Percentiles rank a stretch among this genome's conserved stretches.
These are phyloP conservation scores for Rhamnusium bicolor DNA, from an alignment of 2,888 invertebrate species.

Conservation along the genomic window DNA sequence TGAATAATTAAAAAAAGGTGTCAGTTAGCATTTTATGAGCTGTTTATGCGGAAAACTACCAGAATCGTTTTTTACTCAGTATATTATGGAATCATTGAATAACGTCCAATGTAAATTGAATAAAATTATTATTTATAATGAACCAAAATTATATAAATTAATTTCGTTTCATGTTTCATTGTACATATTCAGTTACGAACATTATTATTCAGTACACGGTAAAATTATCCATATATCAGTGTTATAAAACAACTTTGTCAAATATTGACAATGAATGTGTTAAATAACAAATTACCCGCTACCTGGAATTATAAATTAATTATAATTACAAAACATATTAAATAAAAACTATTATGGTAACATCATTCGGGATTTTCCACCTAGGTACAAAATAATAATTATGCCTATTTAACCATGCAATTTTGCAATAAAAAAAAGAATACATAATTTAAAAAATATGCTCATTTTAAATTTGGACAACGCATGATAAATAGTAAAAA, in stretches of 20 bases:
- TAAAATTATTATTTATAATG: not conserved
- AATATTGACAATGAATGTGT: constrained; percentile 8
- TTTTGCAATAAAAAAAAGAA: not conserved
- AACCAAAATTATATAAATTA: not conserved
- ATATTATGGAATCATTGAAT: too few species aligned
- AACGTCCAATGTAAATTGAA: too few species aligned
- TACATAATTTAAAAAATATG: not conserved
- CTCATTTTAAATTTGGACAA: too few species aligned
- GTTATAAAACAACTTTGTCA: constrained; percentile 11
- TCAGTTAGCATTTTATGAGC: too few species aligned
- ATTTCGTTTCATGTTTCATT: constrained; percentile 9
- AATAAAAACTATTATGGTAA: not conserved
- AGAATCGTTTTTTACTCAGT: too few species aligned
- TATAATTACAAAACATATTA: constrained; percentile 1
- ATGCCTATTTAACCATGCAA: not conserved
- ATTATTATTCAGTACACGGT: not conserved
- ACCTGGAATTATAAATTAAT: constrained; percentile 4
- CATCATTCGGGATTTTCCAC: not conserved
- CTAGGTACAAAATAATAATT: not conserved
- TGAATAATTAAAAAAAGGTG: too few species aligned
- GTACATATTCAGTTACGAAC: not conserved
- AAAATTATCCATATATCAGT: not conserved
- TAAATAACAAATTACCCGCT: constrained; percentile 8
- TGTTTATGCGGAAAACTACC: too few species aligned
- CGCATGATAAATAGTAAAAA: too few species aligned